These are phyloP conservation scores for Dusona sp. DNA, from an alignment of 2,888 invertebrate genomes.

Conservation along the genomic window DNA sequence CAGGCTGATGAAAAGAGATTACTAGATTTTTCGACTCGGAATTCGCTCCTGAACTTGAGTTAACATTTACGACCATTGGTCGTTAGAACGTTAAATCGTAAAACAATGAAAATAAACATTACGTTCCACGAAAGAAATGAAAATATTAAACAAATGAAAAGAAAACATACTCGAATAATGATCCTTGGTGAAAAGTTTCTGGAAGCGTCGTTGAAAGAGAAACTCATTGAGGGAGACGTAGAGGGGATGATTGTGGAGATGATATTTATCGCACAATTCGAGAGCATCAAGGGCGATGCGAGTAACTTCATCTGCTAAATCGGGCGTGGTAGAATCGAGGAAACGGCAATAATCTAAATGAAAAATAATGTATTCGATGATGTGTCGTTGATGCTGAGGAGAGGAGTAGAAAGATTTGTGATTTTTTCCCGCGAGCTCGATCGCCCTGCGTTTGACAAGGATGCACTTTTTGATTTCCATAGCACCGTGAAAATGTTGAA, in stretches of 20 bases:
- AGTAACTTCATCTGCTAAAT: constrained; percentile 53
- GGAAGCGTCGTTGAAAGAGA: constrained; percentile 71
- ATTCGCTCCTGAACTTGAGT: no score
- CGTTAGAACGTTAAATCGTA: not conserved
- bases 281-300: constrained; percentile 72
- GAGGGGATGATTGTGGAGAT: constrained; percentile 77
- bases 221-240: constrained; percentile 74
- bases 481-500: constrained; percentile 79
- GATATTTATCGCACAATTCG: constrained; percentile 72
- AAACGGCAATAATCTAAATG: constrained; percentile 78
- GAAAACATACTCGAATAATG: constrained; percentile 70
- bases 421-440: constrained; percentile 28
- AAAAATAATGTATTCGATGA: constrained; percentile 76
- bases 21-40: no score
- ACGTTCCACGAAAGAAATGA: constrained; percentile 16
- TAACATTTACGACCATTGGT: not conserved
- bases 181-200: constrained; percentile 54
- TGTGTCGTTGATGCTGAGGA: constrained; percentile 71
- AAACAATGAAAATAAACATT: constrained; percentile 33
- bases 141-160: constrained; percentile 25
- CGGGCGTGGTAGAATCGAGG: constrained; percentile 65
- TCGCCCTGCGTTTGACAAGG: constrained; percentile 55
- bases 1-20: no score
- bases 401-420: constrained; percentile 58
- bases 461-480: constrained; percentile 73